phyloP scores from a whole-genome alignment of 2,888 invertebrate species.

The Drosophila ezoana region DNA sequence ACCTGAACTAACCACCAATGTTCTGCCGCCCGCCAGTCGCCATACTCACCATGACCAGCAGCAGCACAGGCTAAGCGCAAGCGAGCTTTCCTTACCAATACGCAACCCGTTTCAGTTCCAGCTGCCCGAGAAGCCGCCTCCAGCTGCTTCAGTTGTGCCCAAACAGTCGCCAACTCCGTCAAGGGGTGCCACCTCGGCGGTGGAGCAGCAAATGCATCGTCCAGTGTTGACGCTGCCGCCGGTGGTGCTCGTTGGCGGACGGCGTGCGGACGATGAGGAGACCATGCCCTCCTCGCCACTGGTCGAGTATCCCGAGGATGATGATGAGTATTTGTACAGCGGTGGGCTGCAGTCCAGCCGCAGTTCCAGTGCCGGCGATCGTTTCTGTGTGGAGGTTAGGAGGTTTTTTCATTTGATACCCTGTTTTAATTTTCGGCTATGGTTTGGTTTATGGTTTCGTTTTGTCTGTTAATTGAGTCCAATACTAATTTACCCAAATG shows the following conservation, averaged over 20 bases:
- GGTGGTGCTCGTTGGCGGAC: slow-evolving; percentile 85
- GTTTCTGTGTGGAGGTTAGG: slow-evolving; percentile 85
- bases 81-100: slow-evolving; percentile 53
- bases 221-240: slow-evolving; percentile 86
- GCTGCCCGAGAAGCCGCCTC: slow-evolving; percentile 33
- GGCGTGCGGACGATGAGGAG: slow-evolving; percentile 85
- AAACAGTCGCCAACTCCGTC: slow-evolving; percentile 17
- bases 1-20: slow-evolving; percentile 33
- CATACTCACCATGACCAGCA: slow-evolving; percentile 13
- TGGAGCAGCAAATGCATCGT: slow-evolving; percentile 82
- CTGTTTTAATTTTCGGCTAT: slow-evolving; percentile 44
- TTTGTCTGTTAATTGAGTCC: slow-evolving; percentile 30
- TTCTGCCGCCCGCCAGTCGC: slow-evolving; percentile 17
- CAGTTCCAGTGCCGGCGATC: slow-evolving; percentile 82
- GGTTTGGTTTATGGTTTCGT: slow-evolving; percentile 50
- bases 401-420: slow-evolving; percentile 67
- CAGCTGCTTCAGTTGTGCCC: slow-evolving; percentile 6
- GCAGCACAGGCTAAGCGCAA: slow-evolving; percentile 12
- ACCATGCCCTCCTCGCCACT: slow-evolving; percentile 89
- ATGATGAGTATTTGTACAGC: slow-evolving; percentile 86
- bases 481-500: slow-evolving; percentile 16
- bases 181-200: slow-evolving; percentile 46
- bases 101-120: slow-evolving; percentile 75
- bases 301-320: slow-evolving; percentile 95
- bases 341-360: slow-evolving; percentile 61